Evolutionary conservation across 1,140 invertebrate genomes (phyloP), one percentile per base, ranked within the genome.

Genomic region (Diploscapter pachys): DNA sequence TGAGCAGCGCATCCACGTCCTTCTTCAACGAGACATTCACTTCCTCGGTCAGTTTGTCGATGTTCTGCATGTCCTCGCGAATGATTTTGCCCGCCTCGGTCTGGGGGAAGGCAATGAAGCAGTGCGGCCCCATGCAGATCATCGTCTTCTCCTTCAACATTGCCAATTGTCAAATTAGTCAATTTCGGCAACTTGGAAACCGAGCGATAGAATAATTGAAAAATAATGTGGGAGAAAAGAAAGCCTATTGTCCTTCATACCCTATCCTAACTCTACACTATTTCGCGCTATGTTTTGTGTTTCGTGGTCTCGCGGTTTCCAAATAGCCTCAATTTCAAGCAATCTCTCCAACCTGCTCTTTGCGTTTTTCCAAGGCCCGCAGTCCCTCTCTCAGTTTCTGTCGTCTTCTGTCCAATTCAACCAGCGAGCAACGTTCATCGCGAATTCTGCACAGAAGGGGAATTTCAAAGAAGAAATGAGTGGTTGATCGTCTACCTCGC

Each of bases 31-130:
- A 52, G 11, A 68, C 66, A 52, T 55, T 68, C 48, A 55, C 48
- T 11, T 68, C 66, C 50, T 68, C 66, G 53, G 57, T 48, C 5
- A 68, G n/a, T 68, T 68, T 68, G 6, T 31, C 66, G 31, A 54
- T 68, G 52, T 5, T 68, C 66, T 31, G 31, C 31, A 31, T 31
- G 31, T 31, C 31, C 31, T 31, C 6, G 66, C 66, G 11, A 68
- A 54, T 52, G 57, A 68, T 9, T 68, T 48, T 51, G 66, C 66
- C 11, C 11, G 52, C 6, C n/a, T 68, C 5, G 6, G n/a, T 48
- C 52, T 68, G 5, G 66, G 66, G 51, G 57, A 68, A 13, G 53
- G 66, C 6, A 68, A 9, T 11, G 57, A 68, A n/a, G 66, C 56
- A 5, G 66, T 68, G 31, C 6, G 9, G 6, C 11, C 66, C 66